Evolutionary conservation across 2,113 vertebrate species (phyloP).

Genomic region (Nothobranchius furzeri): DNA sequence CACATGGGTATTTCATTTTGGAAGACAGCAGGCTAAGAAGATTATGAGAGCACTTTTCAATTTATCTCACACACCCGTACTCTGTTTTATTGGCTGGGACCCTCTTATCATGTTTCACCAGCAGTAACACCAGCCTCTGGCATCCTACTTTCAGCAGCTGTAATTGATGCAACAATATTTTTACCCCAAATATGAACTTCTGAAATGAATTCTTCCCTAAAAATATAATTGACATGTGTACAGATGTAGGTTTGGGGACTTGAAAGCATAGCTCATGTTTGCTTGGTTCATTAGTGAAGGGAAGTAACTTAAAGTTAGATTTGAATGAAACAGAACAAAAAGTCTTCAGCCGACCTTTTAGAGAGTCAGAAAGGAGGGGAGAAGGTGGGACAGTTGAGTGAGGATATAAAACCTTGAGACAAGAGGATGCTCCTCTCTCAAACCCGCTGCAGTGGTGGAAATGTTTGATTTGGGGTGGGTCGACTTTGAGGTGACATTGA

Average conservation of each 20-base stretch:
- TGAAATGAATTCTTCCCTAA: slow-evolving; percentile 4
- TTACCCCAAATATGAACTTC: slow-evolving; percentile 19
- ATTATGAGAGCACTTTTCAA: slow-evolving; percentile 79
- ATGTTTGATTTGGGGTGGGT: slow-evolving; percentile 82
- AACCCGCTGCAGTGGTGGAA: slow-evolving; percentile 78
- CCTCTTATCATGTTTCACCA: slow-evolving; percentile 83
- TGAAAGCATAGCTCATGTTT: background rate
- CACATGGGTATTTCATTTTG: slow-evolving; percentile 77
- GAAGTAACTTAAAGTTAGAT: background rate
- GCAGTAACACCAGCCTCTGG: slow-evolving; percentile 70
- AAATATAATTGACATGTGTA: background rate
- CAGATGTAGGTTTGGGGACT: slow-evolving; percentile 7
- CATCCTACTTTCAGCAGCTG: slow-evolving; percentile 59
- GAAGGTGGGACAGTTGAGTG: slow-evolving; percentile 48
- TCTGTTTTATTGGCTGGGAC: slow-evolving; percentile 71
- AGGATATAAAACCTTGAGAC: slow-evolving; percentile 79
- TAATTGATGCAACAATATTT: slow-evolving; percentile 47
- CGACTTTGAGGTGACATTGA: slow-evolving; percentile 85
- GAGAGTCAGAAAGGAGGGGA: slow-evolving; percentile 24
- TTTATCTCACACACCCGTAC: slow-evolving; percentile 80
- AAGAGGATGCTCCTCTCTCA: slow-evolving; percentile 78
- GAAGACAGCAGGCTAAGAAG: slow-evolving; percentile 78
- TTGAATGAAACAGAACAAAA: slow-evolving; percentile 17
- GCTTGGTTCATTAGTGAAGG: background rate
- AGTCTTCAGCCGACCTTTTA: slow-evolving; percentile 54